Evolutionary conservation across 2,888 invertebrate species (phyloP), one percentile per base, ranked within the genome.

Genomic region (Leucozona laternaria): DNA sequence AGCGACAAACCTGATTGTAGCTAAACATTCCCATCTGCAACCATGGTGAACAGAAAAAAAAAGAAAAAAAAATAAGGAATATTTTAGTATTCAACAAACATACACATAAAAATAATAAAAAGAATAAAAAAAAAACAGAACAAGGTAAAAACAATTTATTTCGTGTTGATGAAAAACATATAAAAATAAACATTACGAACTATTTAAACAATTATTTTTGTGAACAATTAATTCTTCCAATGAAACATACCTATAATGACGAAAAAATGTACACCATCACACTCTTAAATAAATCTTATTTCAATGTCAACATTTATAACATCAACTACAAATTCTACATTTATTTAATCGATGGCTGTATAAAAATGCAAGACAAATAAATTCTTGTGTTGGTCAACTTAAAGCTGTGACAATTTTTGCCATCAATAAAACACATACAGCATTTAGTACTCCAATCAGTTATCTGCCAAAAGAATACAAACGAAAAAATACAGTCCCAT

Each of bases 1-100:
- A 91, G 88, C 90, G 90, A 92, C 92, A 92, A 92, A 92, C 92
- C 92, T 92, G 92, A 91, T 90, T 91, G 90, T 90, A 92, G 90
- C 89, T 91, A 91, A 92, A 92, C 90, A 91, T 91, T 91, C 92
- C 92, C 90, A 92, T 89, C 92, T 92, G 91, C 76, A 87, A 83
- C 89, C 88, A 89, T 72, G 83, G 60, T 79, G 80, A 80, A 80
- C 70, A 70, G 62, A 55, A 72, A 64, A 79, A 79, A 79, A 31
- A 55, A 53, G 10, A 75, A 58, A 50, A 25, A 64, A 76, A 58
- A 62, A 76, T n/a, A 76, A 64, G 55, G 20, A 28, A 73, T 31
- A 50, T 71, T 75, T 71, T 75, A 70, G 40, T 64, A 71, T 75
- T 84, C 76, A 70, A 57, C 48, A 79, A 40, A 57, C 70, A 58